Percentiles rank a stretch among this genome's conserved stretches.
Evolutionary conservation across 2,888 invertebrate species (phyloP).

Genomic region (Stegophylla sp.): DNA sequence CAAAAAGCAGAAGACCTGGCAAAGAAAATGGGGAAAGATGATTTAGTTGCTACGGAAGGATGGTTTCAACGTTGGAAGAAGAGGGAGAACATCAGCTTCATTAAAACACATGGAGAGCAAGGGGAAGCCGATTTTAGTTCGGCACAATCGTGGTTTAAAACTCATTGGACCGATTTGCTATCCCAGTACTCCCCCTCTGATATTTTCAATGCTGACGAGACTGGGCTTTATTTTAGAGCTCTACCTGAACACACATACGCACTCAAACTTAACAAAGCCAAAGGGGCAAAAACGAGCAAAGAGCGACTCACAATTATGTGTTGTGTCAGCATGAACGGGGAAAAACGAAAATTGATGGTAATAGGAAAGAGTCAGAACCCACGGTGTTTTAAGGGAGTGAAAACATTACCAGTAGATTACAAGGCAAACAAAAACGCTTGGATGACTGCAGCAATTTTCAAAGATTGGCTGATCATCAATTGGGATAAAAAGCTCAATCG

Average conservation of each 20-base stretch:
- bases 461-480: slow-evolving; percentile 61
- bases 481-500: slow-evolving; percentile 62
- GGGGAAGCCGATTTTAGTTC: slow-evolving; percentile 14
- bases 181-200: slow-evolving; percentile 58
- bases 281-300: slow-evolving; percentile 20
- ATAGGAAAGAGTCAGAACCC: slow-evolving; percentile 64
- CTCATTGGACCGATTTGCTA: slow-evolving; percentile 11
- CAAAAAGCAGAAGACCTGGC: slow-evolving; percentile 61
- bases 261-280: slow-evolving; percentile 63
- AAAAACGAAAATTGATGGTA: slow-evolving; percentile 61
- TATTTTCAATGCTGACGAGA: slow-evolving; percentile 63
- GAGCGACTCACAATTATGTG: slow-evolving; percentile 27
- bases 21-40: slow-evolving; percentile 61
- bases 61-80: slow-evolving; percentile 60
- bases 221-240: slow-evolving; percentile 62
- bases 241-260: slow-evolving; percentile 62
- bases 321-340: slow-evolving; percentile 58
- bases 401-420: slow-evolving; percentile 62
- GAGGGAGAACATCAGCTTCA: slow-evolving; percentile 24
- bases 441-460: slow-evolving; percentile 64
- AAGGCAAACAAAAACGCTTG: slow-evolving; percentile 63
- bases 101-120: slow-evolving; percentile 19
- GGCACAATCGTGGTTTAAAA: slow-evolving; percentile 28
- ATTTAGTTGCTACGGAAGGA: slow-evolving; percentile 61
- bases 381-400: slow-evolving; percentile 62